phyloP scores from a whole-genome alignment of 2,888 invertebrate species.

The Acleris literana region DNA sequence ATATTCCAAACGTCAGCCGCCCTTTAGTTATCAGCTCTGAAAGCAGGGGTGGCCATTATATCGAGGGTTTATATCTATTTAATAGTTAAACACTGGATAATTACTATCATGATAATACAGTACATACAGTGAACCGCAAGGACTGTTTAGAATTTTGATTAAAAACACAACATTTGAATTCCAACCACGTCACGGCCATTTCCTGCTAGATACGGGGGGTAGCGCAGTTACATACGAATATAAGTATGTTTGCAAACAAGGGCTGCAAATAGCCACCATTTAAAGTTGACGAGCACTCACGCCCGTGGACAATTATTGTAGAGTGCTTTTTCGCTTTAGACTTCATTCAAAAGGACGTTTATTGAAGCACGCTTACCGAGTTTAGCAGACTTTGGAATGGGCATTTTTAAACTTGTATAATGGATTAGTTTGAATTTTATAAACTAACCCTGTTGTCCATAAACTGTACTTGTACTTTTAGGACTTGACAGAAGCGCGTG shows the following conservation, averaged over 20 bases:
- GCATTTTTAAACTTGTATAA: background rate
- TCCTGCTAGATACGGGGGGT: background rate
- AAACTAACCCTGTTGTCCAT: too few relatives aligned
- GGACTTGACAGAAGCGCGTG: too few relatives aligned
- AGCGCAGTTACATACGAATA: background rate
- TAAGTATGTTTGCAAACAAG: background rate
- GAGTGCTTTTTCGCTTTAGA: conserved; percentile 31
- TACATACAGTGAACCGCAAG: too few relatives aligned
- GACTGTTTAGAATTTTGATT: background rate
- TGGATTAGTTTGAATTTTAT: too few relatives aligned
- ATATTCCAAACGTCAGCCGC: too few relatives aligned
- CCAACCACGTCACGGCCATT: conserved; percentile 4
- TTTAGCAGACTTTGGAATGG: background rate
- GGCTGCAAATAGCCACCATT: conserved; percentile 18
- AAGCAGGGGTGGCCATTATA: too few relatives aligned
- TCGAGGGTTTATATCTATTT: too few relatives aligned
- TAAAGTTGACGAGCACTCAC: conserved; percentile 35
- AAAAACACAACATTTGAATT: conserved; percentile 4
- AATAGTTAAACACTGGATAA: too few relatives aligned
- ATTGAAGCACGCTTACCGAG: background rate
- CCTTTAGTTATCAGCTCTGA: too few relatives aligned
- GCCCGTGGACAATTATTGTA: conserved; percentile 34
- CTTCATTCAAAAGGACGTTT: background rate
- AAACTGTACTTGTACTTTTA: too few relatives aligned
- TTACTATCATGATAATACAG: too few relatives aligned